Percentiles rank a stretch among this genome's conserved stretches.
phyloP scores from a whole-genome alignment of 2,113 vertebrate species.

The Cygnus buccinator region DNA sequence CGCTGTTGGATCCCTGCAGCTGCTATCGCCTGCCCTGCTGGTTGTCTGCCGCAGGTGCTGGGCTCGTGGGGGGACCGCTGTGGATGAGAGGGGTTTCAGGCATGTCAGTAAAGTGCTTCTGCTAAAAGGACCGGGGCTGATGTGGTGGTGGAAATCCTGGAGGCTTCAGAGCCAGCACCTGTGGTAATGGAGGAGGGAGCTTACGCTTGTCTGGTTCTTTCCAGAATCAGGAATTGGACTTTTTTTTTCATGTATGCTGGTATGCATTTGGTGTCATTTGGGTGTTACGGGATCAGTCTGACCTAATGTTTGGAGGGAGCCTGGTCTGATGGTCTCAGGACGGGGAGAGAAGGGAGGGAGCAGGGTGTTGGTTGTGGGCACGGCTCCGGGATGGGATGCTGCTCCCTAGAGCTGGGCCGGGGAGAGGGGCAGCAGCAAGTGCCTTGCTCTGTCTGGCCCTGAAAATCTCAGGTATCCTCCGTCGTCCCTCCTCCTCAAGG shows the following conservation, averaged over 20 bases:
- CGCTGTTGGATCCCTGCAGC: background rate
- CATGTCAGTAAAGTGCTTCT: background rate
- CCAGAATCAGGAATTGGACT: too few species aligned
- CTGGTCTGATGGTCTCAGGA: background rate
- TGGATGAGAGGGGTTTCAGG: background rate
- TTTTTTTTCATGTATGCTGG: rapidly evolving
- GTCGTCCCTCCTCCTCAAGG: background rate
- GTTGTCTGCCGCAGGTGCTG: rapidly evolving
- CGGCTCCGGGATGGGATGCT: background rate
- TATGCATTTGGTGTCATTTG: background rate
- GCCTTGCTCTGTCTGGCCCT: rapidly evolving
- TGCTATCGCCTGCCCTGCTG: background rate
- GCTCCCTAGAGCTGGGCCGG: background rate
- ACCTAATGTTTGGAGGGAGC: background rate
- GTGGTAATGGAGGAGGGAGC: background rate
- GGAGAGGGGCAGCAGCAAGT: background rate
- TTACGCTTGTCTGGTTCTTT: background rate
- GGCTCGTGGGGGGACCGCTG: rapidly evolving
- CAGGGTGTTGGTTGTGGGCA: background rate
- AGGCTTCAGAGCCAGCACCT: background rate
- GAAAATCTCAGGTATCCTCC: background rate
- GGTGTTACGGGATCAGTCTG: background rate
- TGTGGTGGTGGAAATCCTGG: background rate
- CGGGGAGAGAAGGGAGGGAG: background rate
- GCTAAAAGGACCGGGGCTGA: background rate